Conservation (phyloP, 2,888 invertebrate genomes). For the Apotomis turbidana region DNA sequence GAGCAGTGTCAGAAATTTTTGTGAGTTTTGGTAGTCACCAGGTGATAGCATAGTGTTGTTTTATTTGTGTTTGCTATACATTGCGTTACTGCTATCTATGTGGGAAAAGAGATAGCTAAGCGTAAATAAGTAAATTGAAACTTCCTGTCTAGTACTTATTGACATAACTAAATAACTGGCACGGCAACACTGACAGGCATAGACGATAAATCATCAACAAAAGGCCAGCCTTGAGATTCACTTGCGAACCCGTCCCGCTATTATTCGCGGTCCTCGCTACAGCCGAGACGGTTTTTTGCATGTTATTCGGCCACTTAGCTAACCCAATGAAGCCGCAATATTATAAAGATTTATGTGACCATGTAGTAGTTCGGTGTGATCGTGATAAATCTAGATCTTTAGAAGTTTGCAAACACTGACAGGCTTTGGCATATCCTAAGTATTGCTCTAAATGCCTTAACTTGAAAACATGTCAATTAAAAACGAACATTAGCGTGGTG, state of each 20-base stretch:
- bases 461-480: too few relatives aligned
- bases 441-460: too few relatives aligned
- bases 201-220: slow-evolving; percentile 10
- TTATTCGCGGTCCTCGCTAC: slow-evolving; percentile 13
- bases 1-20: too few relatives aligned
- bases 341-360: slow-evolving; percentile 44
- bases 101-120: too few relatives aligned
- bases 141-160: neutral
- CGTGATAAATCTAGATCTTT: slow-evolving; percentile 1
- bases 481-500: too few relatives aligned
- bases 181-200: neutral
- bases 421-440: too few relatives aligned
- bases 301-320: slow-evolving; percentile 49
- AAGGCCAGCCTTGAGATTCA: slow-evolving; percentile 24
- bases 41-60: too few relatives aligned
- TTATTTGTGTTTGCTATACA: too few relatives aligned
- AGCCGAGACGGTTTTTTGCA: slow-evolving; percentile 23
- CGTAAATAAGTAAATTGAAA: too few relatives aligned
- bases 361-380: neutral
- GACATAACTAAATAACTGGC: neutral
- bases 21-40: too few relatives aligned
- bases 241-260: slow-evolving; percentile 15
- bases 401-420: neutral
- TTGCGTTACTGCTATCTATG: too few relatives aligned
- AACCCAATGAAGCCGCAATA: slow-evolving; percentile 52